phyloP scores from a whole-genome alignment of 2,113 vertebrate genomes.

The Ailuropoda melanoleuca region DNA sequence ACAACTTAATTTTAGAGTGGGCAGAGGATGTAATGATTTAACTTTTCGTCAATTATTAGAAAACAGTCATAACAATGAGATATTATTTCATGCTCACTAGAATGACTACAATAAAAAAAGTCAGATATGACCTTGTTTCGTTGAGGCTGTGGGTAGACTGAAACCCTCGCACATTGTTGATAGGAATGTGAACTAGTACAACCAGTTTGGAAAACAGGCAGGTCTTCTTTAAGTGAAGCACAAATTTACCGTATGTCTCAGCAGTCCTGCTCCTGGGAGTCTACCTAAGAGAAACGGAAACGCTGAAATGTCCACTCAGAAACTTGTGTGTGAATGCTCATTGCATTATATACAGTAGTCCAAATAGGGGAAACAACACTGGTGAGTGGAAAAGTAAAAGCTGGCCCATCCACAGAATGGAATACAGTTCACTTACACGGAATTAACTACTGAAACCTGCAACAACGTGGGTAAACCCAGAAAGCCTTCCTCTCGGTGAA shows the following conservation, averaged over 20 bases:
- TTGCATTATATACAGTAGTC: not conserved
- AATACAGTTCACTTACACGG: not conserved
- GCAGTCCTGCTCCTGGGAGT: not conserved
- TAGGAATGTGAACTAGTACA: not conserved
- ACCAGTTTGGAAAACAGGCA: not conserved
- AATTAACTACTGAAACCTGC: not conserved
- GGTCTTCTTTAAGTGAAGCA: not conserved
- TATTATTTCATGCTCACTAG: not conserved
- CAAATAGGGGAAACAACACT: not conserved
- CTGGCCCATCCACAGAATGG: not conserved
- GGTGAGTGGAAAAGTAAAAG: not conserved
- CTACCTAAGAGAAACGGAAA: not conserved
- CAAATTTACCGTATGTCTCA: not conserved
- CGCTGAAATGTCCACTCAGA: not conserved
- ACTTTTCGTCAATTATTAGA: not conserved
- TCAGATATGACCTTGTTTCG: not conserved
- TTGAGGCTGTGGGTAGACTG: not conserved
- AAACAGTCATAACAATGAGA: not conserved
- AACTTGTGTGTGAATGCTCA: not conserved
- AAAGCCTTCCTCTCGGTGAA: not conserved
- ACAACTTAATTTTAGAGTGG: not conserved
- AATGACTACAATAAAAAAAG: not conserved
- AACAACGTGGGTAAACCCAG: not conserved
- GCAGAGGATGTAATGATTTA: not conserved
- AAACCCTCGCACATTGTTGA: not conserved